These are phyloP conservation scores for Corydoras maculifer DNA, from an alignment of 2,113 vertebrate species.

Conservation along the genomic window DNA sequence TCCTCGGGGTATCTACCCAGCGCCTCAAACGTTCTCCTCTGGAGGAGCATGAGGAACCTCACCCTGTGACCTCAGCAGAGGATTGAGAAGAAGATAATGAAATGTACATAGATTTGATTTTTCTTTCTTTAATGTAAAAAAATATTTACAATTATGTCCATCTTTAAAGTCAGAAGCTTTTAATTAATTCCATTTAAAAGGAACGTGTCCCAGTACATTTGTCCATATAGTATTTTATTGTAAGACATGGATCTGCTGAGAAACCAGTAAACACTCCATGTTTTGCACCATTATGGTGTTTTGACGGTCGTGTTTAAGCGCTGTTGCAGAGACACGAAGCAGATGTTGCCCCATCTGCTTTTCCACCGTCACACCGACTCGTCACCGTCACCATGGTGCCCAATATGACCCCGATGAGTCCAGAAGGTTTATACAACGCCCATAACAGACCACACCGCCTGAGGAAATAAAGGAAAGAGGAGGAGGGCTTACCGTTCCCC, in stretches of 20 bases:
- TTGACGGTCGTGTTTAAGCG: not conserved
- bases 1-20: no score
- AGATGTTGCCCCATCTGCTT: constrained; percentile 44
- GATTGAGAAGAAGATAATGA: no score
- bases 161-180: no score
- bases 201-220: no score
- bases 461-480: constrained; percentile 16
- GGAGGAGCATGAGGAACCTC: no score
- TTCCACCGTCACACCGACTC: constrained; percentile 34
- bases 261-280: constrained; percentile 1
- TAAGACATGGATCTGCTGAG: not conserved
- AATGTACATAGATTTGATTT: no score
- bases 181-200: no score
- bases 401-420: constrained; percentile 50
- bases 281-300: not conserved
- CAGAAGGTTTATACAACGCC: constrained; percentile 37
- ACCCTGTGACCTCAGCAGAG: no score
- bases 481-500: constrained; percentile 80
- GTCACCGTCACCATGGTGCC: constrained; percentile 27
- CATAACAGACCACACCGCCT: not conserved
- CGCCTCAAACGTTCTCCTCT: no score
- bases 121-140: no score
- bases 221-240: no score
- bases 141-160: no score
- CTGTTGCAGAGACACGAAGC: constrained; percentile 51